phyloP scores from a whole-genome alignment of 2,113 vertebrate species.

The Gopherus flavomarginatus region DNA sequence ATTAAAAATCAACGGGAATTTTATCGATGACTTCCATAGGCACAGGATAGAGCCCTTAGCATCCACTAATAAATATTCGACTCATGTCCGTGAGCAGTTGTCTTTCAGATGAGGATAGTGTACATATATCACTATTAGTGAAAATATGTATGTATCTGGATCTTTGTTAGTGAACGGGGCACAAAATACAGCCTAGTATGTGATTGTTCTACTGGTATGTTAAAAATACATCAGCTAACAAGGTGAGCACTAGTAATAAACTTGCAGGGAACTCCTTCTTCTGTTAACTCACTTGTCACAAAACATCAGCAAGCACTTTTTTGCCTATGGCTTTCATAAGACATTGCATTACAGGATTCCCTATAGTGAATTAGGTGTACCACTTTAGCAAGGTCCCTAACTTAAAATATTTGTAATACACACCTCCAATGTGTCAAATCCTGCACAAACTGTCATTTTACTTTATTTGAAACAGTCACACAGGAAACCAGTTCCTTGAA shows the following conservation, averaged over 20 bases:
- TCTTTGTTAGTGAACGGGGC: neutral
- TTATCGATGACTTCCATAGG: neutral
- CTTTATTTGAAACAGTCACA: neutral
- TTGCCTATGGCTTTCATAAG: neutral
- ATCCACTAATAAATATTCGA: neutral
- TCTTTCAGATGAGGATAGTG: neutral
- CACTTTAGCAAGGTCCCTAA: neutral
- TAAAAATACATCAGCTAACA: neutral
- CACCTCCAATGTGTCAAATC: neutral
- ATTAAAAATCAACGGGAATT: neutral
- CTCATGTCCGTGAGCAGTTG: neutral
- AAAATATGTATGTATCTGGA: neutral
- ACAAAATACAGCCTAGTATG: neutral
- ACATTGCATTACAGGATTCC: neutral
- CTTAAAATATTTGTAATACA: neutral
- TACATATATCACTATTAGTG: neutral
- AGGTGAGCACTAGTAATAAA: neutral
- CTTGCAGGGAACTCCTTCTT: neutral
- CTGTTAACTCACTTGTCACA: accelerated
- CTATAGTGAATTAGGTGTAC: neutral
- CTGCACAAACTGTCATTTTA: neutral
- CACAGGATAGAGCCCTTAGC: neutral
- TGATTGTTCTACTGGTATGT: neutral
- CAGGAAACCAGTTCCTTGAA: neutral
- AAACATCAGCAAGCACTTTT: neutral